A percentile compares a stretch with the other conserved stretches of the same genome.
Conservation (phyloP, 2,113 vertebrate genomes). For the Bombycilla garrulus region DNA sequence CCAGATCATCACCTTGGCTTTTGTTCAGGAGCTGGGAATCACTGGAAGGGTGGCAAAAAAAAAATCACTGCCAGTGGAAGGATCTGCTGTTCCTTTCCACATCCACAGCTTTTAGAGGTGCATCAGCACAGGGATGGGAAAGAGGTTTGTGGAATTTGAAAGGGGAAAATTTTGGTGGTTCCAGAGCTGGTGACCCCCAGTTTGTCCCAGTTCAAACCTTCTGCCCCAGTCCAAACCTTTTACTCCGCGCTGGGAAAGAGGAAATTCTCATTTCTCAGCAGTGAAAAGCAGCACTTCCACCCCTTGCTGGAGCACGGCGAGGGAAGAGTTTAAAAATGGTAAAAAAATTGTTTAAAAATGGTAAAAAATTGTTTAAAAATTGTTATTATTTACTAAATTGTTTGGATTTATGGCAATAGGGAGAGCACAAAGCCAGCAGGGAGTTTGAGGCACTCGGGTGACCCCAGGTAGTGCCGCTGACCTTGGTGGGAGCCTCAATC, state of each 20-base stretch:
- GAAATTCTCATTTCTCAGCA: background rate
- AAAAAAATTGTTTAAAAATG: too few species aligned
- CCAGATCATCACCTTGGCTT: background rate
- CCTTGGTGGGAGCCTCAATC: background rate
- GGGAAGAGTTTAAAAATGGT: too few species aligned
- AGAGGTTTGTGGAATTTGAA: background rate
- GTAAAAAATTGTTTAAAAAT: background rate
- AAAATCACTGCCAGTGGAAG: background rate
- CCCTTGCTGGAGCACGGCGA: fast-evolving
- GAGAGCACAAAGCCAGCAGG: background rate
- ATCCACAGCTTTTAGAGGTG: background rate
- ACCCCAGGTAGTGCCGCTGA: fast-evolving
- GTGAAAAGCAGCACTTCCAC: background rate
- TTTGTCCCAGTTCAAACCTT: background rate
- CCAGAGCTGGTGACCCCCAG: background rate
- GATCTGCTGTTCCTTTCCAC: background rate
- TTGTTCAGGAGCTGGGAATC: background rate
- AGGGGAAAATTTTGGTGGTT: background rate
- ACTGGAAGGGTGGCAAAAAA: background rate
- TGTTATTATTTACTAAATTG: background rate
- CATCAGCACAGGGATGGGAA: background rate
- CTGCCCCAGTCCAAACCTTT: background rate
- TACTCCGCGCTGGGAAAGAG: fast-evolving
- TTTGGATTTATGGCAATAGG: fast-evolving
- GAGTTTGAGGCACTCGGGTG: background rate